Evolutionary conservation across 2,797 vertebrate genomes (phyloP), one percentile per base, ranked within the genome.

Genomic region (Prunella strophiata): DNA sequence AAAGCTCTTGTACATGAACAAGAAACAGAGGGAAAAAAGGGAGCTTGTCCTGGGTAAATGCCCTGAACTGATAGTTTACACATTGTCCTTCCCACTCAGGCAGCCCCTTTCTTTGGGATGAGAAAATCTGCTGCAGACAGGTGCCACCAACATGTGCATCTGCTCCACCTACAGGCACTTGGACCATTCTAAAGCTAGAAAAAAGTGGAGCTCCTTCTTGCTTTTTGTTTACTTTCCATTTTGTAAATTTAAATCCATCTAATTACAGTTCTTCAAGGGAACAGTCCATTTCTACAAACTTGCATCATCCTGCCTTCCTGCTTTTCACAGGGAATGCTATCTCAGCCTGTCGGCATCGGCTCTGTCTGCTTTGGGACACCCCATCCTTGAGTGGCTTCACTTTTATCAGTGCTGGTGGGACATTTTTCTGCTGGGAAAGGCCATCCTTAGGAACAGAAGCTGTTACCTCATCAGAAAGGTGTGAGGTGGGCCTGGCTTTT

Each of bases 371-470:
- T 79, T 77, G 78, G 88, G 71, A 80, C 79, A 73, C 32, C 73
- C 78, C 88, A 83, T 79, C 92, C 85, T 34, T 11, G 55, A 63
- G 50, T 59, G 70, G 30, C 66, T 72, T 96, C 92, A 11, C 75
- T 88, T 66, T 10, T 91, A 91, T 96, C 95, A 73, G 66, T 25
- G 1, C 0, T 38, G n/a, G 26, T 30, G 65, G 72, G 48, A 57
- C 26, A 32, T 93, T 94, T 92, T 93, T 27, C 45, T 88, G 78
- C 81, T 73, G 89, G 73, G 83, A 89, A 93, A 67, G 40, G 71
- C 94, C 92, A 30, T 93, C 85, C 73, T 87, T 29, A 76, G 92
- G 78, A 82, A 26, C 42, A 95, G 93, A 32, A 93, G 85, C 58
- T 67, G 71, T 79, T 82, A 38, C 67, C 78, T 96, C 95, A 66